A percentile compares a stretch with the other conserved stretches of the same genome.
Evolutionary conservation across 2,113 vertebrate species (phyloP).

Genomic region (Nannobrachium achirus): DNA sequence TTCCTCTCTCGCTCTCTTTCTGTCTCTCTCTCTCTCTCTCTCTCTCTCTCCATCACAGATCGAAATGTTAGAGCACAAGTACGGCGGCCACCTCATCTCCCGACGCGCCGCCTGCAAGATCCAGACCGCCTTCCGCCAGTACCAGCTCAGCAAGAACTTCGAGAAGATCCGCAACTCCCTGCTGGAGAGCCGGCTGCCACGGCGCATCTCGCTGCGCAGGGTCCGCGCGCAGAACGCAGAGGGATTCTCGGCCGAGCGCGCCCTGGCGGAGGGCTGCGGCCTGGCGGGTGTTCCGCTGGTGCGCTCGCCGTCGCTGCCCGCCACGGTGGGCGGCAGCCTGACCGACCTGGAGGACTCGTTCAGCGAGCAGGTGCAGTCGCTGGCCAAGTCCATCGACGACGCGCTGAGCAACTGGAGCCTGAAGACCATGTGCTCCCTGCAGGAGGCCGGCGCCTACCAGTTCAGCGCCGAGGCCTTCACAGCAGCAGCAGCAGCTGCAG

Average conservation of each 20-base stretch:
- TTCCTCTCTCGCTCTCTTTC: background rate
- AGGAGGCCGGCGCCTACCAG: slow-evolving; percentile 89
- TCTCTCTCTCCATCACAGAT: slow-evolving; percentile 74
- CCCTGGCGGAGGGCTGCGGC: slow-evolving; percentile 91
- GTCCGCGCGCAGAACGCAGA: slow-evolving; percentile 89
- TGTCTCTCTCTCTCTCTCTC: slow-evolving; percentile 39
- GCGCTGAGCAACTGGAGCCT: slow-evolving; percentile 98
- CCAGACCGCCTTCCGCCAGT: slow-evolving; percentile 98
- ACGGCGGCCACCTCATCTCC: slow-evolving; percentile 95
- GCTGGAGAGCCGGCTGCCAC: slow-evolving; percentile 94
- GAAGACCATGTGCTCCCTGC: slow-evolving; percentile 96
- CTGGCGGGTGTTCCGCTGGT: slow-evolving; percentile 89
- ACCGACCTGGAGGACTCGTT: slow-evolving; percentile 98
- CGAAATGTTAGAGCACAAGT: slow-evolving; percentile 99
- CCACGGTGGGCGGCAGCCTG: slow-evolving; percentile 87
- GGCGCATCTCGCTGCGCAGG: slow-evolving; percentile 94
- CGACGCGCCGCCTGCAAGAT: slow-evolving; percentile 97
- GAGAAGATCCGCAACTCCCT: slow-evolving; percentile 98
- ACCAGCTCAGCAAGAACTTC: slow-evolving; percentile 99
- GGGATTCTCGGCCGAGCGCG: slow-evolving; percentile 90
- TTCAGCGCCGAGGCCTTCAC: slow-evolving; percentile 88
- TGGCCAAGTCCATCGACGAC: slow-evolving; percentile 98
- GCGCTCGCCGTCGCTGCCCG: slow-evolving; percentile 90
- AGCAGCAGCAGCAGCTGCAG: slow-evolving; percentile 47
- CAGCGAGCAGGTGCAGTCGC: slow-evolving; percentile 95